These are phyloP conservation scores for Pectinophora gossypiella DNA, from an alignment of 1,140 invertebrate species.

Conservation along the genomic window DNA sequence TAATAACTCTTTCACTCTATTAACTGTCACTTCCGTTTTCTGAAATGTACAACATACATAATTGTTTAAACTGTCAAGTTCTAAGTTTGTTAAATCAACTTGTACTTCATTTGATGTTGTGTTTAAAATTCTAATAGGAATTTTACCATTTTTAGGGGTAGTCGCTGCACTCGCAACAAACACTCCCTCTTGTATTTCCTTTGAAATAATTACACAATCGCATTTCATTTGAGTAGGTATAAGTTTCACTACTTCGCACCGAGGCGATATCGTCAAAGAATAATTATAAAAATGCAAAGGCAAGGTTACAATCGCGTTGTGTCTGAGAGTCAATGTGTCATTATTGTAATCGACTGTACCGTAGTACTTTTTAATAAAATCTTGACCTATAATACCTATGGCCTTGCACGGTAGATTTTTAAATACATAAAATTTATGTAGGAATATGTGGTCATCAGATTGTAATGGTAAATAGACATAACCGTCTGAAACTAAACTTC, in stretches of 20 bases:
- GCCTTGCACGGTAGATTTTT: background rate
- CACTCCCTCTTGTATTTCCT: background rate
- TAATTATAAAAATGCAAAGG: background rate
- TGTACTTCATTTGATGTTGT: background rate
- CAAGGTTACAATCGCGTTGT: background rate
- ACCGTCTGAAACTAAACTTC: background rate
- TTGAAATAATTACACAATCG: background rate
- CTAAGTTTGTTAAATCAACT: background rate
- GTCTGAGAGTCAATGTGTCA: background rate
- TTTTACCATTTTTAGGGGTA: background rate
- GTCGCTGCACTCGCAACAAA: background rate
- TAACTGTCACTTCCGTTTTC: background rate
- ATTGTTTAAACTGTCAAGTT: background rate
- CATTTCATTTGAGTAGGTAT: background rate
- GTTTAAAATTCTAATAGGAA: background rate
- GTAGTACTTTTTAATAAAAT: conserved; percentile 2
- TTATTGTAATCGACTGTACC: background rate
- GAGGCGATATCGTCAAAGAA: background rate
- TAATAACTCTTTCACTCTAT: conserved; percentile 1
- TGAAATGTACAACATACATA: background rate
- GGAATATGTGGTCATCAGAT: background rate
- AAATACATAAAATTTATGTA: conserved; percentile 2
- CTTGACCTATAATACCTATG: background rate
- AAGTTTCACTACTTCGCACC: background rate
- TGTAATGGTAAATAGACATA: background rate